phyloP scores from a whole-genome alignment of 2,797 vertebrate species.

The Cuculus canorus region DNA sequence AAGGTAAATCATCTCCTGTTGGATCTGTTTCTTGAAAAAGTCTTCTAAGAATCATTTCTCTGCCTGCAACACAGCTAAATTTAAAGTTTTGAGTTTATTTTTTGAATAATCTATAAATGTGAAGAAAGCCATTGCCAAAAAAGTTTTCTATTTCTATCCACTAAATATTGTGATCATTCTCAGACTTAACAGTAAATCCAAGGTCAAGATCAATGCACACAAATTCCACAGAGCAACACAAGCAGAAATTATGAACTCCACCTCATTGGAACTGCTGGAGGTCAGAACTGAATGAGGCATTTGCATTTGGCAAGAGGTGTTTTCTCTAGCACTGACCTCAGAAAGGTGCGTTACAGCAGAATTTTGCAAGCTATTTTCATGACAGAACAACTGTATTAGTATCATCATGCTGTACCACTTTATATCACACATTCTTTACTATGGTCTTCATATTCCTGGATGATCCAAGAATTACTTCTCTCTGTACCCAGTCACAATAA shows the following conservation, averaged over 20 bases:
- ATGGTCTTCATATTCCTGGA: neutral
- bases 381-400: neutral
- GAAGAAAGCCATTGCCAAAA: neutral
- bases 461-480: neutral
- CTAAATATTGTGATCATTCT: neutral
- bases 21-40: neutral
- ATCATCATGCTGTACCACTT: neutral
- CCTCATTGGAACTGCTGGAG: neutral
- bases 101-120: neutral
- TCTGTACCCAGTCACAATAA: neutral
- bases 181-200: neutral
- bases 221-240: conserved; percentile 48
- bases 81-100: neutral
- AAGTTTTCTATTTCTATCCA: neutral
- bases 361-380: neutral
- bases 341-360: neutral
- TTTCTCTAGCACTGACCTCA: neutral
- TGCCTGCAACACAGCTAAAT: neutral
- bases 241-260: conserved; percentile 46
- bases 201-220: neutral
- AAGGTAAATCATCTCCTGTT: neutral
- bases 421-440: neutral
- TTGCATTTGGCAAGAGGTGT: neutral
- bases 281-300: neutral
- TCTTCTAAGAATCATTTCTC: neutral